A percentile compares a stretch with the other conserved stretches of the same genome.
Conservation (phyloP, 2,888 invertebrate species). For the Venusia cambrica region DNA sequence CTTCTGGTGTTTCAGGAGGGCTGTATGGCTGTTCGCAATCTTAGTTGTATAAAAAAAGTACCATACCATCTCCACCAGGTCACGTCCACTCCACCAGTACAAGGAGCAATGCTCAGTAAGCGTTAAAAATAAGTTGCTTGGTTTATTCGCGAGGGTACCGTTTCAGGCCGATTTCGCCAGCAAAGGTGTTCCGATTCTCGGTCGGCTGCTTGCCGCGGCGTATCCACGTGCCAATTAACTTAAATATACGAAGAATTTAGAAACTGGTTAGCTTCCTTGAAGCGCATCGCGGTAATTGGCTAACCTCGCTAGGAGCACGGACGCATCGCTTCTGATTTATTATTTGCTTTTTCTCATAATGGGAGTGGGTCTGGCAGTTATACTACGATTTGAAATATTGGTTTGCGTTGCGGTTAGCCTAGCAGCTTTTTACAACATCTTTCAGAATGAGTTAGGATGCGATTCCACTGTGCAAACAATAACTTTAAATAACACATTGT, state of each 20-base stretch:
- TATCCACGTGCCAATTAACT: conserved; percentile 77
- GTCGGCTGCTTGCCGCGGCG: conserved; percentile 68
- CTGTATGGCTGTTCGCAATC: too few species aligned
- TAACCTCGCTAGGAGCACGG: conserved; percentile 68
- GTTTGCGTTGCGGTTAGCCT: conserved; percentile 25
- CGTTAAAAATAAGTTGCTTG: conserved; percentile 43
- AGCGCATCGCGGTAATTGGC: conserved; percentile 79
- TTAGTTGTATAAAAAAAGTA: too few species aligned
- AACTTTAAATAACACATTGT: background rate
- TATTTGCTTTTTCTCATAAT: conserved; percentile 52
- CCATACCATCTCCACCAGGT: too few species aligned
- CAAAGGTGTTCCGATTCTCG: conserved; percentile 73
- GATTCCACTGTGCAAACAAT: conserved; percentile 4
- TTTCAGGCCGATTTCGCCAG: conserved; percentile 66
- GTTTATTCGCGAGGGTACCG: conserved; percentile 59
- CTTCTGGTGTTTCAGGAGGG: too few species aligned
- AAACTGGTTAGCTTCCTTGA: conserved; percentile 79
- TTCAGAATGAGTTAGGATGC: conserved; percentile 4
- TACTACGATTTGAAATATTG: conserved; percentile 41
- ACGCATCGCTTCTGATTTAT: conserved; percentile 69
- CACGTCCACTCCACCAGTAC: too few species aligned
- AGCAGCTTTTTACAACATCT: conserved; percentile 26
- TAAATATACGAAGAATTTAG: conserved; percentile 80
- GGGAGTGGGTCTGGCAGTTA: conserved; percentile 44
- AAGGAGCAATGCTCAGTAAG: conserved; percentile 39